Evolutionary conservation across 2,113 vertebrate genomes (phyloP), one percentile per base, ranked within the genome.

Genomic region (Dendropsophus ebraccatus): DNA sequence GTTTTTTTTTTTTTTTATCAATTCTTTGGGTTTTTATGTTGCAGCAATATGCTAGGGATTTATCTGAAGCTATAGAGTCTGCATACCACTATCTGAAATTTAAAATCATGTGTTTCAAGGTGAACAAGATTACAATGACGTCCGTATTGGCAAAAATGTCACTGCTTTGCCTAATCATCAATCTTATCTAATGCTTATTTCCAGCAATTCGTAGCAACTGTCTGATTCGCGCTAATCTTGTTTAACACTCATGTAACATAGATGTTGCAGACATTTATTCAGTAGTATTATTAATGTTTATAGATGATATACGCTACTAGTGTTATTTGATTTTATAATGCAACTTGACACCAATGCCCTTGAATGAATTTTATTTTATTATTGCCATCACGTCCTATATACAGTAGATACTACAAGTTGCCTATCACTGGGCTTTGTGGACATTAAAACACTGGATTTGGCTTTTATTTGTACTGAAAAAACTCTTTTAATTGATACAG

Each of bases 91-190:
- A 67, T 82, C 62, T 50, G 45, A 82, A 67, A 69, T 49, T 21
- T 47, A 82, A 69, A 70, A 82, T 82, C 41, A 35, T 49, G 69
- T 67, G 62, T 82, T 52, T 70, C 62, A 67, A 69, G 60, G 58
- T 82, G 58, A 69, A 50, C 62, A 69, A 69, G 80, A 70, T 82
- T 50, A 82, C 45, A 82, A 70, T 82, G 58, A 82, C 47, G 62
- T 52, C 17, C 19, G 28, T 70, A 81, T 81, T 82, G 41, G 60
- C 62, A 67, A 30, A 82, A 70, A 70, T 32, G 45, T 35, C 62
- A 50, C 25, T 52, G 28, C 80, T 69, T 52, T 70, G 62, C 80
- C 49, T 82, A 69, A 82, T 82, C 80, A 69, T 70, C 47, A 47
- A 82, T 67, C 45, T 82, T 69, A 69, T 82, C 62, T 82, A 50